Percentiles rank a stretch among this genome's conserved stretches.
Conservation (phyloP, 2,113 vertebrate genomes). For the Orthonyx spaldingii region DNA sequence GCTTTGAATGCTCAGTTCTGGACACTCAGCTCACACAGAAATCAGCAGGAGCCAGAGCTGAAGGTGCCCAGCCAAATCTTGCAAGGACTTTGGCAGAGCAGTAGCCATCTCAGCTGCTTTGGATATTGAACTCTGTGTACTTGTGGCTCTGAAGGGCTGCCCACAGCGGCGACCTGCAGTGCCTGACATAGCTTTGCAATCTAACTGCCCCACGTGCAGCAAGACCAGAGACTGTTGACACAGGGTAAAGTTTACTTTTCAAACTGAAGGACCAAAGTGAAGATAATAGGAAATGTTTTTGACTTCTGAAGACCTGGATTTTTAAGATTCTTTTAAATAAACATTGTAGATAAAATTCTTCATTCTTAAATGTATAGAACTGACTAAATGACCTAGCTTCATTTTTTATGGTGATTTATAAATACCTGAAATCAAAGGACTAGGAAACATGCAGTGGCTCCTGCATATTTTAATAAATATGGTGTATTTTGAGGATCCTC, state of each 20-base stretch:
- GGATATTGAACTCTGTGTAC: accelerated
- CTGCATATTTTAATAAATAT: neutral
- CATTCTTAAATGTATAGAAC: neutral
- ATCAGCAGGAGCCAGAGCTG: neutral
- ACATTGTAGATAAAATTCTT: neutral
- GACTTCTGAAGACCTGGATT: neutral
- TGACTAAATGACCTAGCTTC: neutral
- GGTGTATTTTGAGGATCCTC: neutral
- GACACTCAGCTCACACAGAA: accelerated
- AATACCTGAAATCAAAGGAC: neutral
- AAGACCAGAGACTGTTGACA: neutral
- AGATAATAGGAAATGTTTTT: neutral
- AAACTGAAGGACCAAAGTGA: neutral
- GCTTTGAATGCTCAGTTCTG: neutral
- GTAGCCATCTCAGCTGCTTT: accelerated
- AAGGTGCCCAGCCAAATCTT: neutral
- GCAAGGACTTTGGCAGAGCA: neutral
- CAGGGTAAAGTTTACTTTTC: neutral
- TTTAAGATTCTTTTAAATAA: neutral
- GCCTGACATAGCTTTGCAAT: neutral
- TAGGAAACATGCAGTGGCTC: neutral
- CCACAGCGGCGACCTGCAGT: accelerated
- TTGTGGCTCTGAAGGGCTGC: neutral
- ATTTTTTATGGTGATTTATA: neutral
- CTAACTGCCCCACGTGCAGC: neutral